Evolutionary conservation across 2,797 vertebrate genomes (phyloP), one percentile per base, ranked within the genome.

Genomic region (Adrianichthys oophorus): DNA sequence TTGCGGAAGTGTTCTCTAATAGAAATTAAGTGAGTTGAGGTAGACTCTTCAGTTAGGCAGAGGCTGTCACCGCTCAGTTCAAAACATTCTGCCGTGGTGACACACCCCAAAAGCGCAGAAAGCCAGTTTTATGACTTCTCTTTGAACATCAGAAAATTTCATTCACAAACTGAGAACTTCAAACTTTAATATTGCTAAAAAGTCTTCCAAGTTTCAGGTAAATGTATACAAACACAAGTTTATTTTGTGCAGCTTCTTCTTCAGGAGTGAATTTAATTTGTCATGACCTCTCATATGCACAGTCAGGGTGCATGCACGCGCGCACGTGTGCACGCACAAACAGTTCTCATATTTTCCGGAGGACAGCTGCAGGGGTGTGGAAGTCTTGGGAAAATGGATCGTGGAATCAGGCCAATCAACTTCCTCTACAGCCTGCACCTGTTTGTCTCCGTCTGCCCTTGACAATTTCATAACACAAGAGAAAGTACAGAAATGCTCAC

Each of bases 331-430:
- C 32, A 45, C 62, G 65, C 80, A 74, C 74, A 84, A 72, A 83
- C n/a, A 62, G 74, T 89, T 89, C 85, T 85, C 86, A 86, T 86
- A 82, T 88, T n/a, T n/a, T 86, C 72, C 66, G 48, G 72, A 78
- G 80, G 83, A 90, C 89, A 92, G 89, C 89, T 91, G 89, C 85
- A 84, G 48, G 83, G 86, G 87, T 85, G 84, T 83, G 83, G 79
- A 85, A 78, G 79, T 47, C 89, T 88, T 87, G 88, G 89, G 89
- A 91, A 90, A 89, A 83, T 80, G 81, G 79, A 89, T 84, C 61
- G 71, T 89, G 87, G 87, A 87, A 77, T 66, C 59, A 50, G 52
- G 84, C 88, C 89, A 84, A 80, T 85, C 78, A 85, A 89, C 84
- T 90, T 90, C 87, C 86, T 88, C 80, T 71, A 53, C 51, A 72